A percentile compares a stretch with the other conserved stretches of the same genome.
These are phyloP conservation scores for Agrilus planipennis DNA, from an alignment of 1,140 invertebrate genomes.

Conservation along the genomic window DNA sequence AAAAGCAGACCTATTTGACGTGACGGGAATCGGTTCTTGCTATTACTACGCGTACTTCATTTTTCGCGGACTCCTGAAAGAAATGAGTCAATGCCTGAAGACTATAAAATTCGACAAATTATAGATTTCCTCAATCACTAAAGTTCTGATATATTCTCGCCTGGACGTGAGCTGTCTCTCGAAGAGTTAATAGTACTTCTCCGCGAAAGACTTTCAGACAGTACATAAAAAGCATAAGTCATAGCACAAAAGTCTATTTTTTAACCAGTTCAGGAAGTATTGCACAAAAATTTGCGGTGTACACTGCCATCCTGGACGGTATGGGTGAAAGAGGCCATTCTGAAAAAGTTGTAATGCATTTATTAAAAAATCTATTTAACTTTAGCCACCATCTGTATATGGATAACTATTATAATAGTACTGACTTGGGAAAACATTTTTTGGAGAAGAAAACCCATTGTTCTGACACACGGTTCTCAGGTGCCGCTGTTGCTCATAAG, in stretches of 20 bases:
- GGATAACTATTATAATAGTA: slow-evolving; percentile 35
- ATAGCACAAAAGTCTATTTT: slow-evolving; percentile 15
- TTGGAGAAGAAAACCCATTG: slow-evolving; percentile 25
- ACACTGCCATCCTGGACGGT: slow-evolving; percentile 9
- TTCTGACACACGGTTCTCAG: slow-evolving; percentile 27
- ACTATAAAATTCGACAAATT: slow-evolving; percentile 1
- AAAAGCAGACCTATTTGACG: slow-evolving; percentile 8
- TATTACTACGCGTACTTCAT: slow-evolving; percentile 2
- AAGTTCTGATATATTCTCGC: background rate
- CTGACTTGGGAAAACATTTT: slow-evolving; percentile 27
- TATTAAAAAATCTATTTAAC: slow-evolving; percentile 20
- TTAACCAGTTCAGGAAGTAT: background rate
- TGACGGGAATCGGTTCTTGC: slow-evolving; percentile 8
- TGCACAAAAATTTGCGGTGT: slow-evolving; percentile 3
- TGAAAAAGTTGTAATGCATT: slow-evolving; percentile 2
- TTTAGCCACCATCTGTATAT: slow-evolving; percentile 31
- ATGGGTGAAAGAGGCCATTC: slow-evolving; percentile 4
- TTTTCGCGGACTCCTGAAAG: slow-evolving; percentile 6
- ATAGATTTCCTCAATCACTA: background rate
- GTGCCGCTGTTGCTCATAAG: too few relatives aligned
- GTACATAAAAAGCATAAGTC: slow-evolving; percentile 5
- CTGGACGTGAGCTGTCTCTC: slow-evolving; percentile 1
- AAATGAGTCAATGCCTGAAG: background rate
- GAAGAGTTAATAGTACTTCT: slow-evolving; percentile 2
- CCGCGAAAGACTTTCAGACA: background rate